Evolutionary conservation across 2,113 vertebrate genomes (phyloP), one percentile per base, ranked within the genome.

Genomic region (Bambusicola thoracicus): DNA sequence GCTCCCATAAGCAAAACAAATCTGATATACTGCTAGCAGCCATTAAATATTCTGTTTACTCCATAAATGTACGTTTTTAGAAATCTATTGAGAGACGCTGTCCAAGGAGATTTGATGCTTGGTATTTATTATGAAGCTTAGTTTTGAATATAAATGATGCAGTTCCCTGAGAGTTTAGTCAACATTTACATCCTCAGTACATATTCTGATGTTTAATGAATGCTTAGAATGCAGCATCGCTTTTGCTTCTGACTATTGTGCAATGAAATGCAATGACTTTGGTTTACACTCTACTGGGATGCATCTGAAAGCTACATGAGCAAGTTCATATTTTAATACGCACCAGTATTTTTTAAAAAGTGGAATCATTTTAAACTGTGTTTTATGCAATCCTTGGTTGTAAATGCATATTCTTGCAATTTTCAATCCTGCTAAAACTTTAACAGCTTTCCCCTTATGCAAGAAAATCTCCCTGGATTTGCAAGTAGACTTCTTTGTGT

Each of bases 41-140:
- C 65, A 95, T 96, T 95, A 93, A 92, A 92, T 77, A 93, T 95
- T 96, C 95, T 93, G 92, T 97, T 97, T 97, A 95, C 91, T 95
- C 81, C 75, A 65, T 94, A 94, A 96, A 91, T 81, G 92, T 89
- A 81, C 85, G 13, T 81, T 96, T 95, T 91, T 70, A 92, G 91
- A 92, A 93, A 94, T 87, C 95, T 94, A 38, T 59, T 46, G 93
- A 94, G 92, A 96, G 68, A 67, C 29, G 18, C 43, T 40, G 76
- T 89, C 95, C 94, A 83, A 92, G 85, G 89, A 96, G 95, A 95
- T 74, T 96, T 95, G 91, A 94, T 94, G 82, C 75, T 63, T 84
- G 27, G 76, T 91, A 77, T 94, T 96, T 95, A 89, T 87, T 56
- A 90, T 65, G 75, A 67, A 87, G 89, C 46, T 85, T 58, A 84